Evolutionary conservation across 1,140 invertebrate genomes (phyloP), one percentile per base, ranked within the genome.

Genomic region (Monomorium pharaonis): DNA sequence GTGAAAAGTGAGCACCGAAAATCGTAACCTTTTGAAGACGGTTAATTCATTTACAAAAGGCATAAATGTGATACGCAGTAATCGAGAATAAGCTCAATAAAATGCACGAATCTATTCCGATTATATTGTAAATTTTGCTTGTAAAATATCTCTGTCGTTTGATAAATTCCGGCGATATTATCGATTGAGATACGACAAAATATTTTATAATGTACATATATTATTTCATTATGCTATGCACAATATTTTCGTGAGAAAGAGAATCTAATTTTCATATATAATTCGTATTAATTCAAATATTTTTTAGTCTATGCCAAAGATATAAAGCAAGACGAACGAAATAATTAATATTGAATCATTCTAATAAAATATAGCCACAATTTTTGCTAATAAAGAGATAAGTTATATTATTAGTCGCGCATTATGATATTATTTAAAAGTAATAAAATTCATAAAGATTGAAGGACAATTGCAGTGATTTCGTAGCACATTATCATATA

Each of bases 381-480:
- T 56, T 27, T 49, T 54, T 72, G 27, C 5, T 14, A 74, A 47
- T 27, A 1, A 24, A 44, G 27, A 54, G 14, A 51, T 16, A 21
- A 30, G 14, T 56, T 37, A 37, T 16, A 33, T 72, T 56, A 74
- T 56, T 74, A 21, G 0, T 16, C 16, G 16, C 42, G 10, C 2
- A 67, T 65, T 44, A 44, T 67, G 4, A 1, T 67, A 67, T 67
- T 18, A 44, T 47, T 67, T 37, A 56, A 74, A 74, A 37, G 5
- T 56, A 62, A 21, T 77, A 76, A 76, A 21, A 44, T 77, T 77
- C 3, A 14, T 60, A 62, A 12, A 72, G 21, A 54, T 30, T 7
- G 42, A 60, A 60, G 33, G 9, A 27, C 24, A 60, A 47, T 5
- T 9, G 24, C 9, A 1, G 54, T 10, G 24, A 33, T 58, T 37